phyloP scores from a whole-genome alignment of 2,113 vertebrate genomes.

The Raphicerus campestris region DNA sequence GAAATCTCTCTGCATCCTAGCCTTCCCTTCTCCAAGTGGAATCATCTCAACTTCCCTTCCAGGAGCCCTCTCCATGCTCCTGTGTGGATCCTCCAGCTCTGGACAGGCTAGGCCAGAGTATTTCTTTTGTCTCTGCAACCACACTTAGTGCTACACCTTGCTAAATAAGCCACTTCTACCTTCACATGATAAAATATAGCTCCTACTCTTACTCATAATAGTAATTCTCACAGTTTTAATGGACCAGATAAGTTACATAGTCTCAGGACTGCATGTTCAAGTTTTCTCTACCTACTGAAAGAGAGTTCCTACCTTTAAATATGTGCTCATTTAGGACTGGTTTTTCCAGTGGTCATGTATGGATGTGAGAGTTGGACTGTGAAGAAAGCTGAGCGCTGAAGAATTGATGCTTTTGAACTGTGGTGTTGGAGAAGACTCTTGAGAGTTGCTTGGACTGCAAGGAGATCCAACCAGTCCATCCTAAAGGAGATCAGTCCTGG shows the following conservation, averaged over 20 bases:
- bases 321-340: neutral
- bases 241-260: neutral
- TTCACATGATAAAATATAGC: neutral
- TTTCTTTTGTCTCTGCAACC: neutral
- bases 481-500: no score
- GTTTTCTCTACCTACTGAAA: neutral
- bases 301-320: neutral
- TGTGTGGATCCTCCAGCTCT: neutral
- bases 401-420: no score
- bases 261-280: neutral
- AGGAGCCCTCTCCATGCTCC: neutral
- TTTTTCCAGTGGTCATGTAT: neutral
- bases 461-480: no score
- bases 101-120: neutral
- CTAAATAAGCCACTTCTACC: neutral
- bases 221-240: constrained; percentile 11
- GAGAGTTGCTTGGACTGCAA: no score
- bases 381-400: neutral
- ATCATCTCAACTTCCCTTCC: neutral
- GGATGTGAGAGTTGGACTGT: neutral
- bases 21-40: neutral
- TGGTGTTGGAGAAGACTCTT: no score
- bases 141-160: neutral
- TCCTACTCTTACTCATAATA: neutral
- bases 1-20: neutral